phyloP scores from a whole-genome alignment of 1,140 invertebrate species.

The Drosophila yakuba region DNA sequence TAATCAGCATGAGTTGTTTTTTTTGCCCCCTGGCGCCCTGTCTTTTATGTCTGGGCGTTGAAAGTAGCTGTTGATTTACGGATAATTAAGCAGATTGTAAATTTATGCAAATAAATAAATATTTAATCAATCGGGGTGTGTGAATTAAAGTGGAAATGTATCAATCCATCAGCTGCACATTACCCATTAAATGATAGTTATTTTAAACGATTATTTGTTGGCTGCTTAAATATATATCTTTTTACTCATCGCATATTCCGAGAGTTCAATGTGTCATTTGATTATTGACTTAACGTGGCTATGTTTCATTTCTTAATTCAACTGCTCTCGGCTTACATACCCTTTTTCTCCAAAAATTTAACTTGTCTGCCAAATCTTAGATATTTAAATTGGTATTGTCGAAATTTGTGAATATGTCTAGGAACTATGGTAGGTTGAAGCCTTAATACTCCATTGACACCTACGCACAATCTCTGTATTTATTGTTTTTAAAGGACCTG shows the following conservation, averaged over 20 bases:
- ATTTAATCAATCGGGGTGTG: constrained; percentile 53
- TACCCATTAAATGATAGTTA: not conserved
- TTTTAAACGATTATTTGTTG: no score
- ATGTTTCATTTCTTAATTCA: not conserved
- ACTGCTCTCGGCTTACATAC: not conserved
- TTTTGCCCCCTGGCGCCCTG: not conserved
- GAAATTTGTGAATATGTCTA: constrained; percentile 11
- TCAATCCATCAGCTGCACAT: no score
- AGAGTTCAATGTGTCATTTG: not conserved
- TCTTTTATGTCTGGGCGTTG: constrained; percentile 2
- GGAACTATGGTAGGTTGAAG: constrained; percentile 6
- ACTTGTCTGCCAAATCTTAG: not conserved
- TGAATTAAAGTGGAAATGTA: not conserved
- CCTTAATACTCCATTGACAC: no score
- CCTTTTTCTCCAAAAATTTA: constrained; percentile 8
- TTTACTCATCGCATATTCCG: not conserved
- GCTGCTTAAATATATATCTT: not conserved
- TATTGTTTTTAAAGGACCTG: constrained; percentile 31
- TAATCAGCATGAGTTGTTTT: constrained; percentile 50
- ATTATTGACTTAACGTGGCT: not conserved
- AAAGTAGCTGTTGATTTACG: constrained; percentile 28
- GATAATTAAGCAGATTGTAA: constrained; percentile 54
- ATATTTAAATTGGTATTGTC: not conserved
- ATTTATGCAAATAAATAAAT: constrained; percentile 56
- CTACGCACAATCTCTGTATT: no score